Conservation (phyloP, 2,113 vertebrate genomes). For the Callopanchax toddi region DNA sequence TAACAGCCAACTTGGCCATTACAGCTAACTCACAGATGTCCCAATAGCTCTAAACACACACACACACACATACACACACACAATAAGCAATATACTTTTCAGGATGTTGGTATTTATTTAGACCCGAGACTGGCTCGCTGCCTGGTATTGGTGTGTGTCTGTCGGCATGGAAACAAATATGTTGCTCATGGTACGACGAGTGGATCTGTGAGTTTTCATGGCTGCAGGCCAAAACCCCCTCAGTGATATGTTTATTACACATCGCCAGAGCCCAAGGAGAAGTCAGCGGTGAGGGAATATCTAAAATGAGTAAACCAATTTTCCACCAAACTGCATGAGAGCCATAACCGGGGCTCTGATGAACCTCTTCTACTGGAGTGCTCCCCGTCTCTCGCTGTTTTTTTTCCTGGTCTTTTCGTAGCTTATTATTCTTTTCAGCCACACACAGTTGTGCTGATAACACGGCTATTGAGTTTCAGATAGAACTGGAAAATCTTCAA, state of each 20-base stretch:
- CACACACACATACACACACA: conserved; percentile 55
- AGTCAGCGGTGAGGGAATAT: not conserved
- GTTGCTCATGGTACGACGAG: conserved; percentile 6
- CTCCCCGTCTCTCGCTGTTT: not conserved
- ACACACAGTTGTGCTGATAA: conserved; percentile 11
- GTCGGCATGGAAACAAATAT: conserved; percentile 42
- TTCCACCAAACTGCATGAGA: not conserved
- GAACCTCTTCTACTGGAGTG: conserved; percentile 12
- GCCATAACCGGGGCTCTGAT: conserved; percentile 42
- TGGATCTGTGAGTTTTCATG: not conserved
- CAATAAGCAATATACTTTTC: conserved; percentile 20
- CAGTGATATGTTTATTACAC: conserved; percentile 27
- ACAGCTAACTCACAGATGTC: conserved; percentile 65
- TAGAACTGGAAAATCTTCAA: conserved; percentile 28
- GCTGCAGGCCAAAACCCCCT: conserved; percentile 27
- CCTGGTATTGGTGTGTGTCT: conserved; percentile 20
- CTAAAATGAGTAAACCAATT: conserved; percentile 23
- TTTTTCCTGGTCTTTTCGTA: not conserved
- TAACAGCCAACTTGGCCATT: conserved; percentile 65
- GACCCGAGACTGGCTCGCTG: conserved; percentile 24
- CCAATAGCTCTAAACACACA: conserved; percentile 44
- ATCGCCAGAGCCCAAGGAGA: not conserved
- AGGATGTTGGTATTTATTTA: conserved; percentile 23
- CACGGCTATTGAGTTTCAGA: conserved; percentile 13
- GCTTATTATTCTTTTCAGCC: conserved; percentile 34